These are phyloP conservation scores for Ahaetulla prasina DNA, from an alignment of 2,113 vertebrate genomes.

Conservation along the genomic window DNA sequence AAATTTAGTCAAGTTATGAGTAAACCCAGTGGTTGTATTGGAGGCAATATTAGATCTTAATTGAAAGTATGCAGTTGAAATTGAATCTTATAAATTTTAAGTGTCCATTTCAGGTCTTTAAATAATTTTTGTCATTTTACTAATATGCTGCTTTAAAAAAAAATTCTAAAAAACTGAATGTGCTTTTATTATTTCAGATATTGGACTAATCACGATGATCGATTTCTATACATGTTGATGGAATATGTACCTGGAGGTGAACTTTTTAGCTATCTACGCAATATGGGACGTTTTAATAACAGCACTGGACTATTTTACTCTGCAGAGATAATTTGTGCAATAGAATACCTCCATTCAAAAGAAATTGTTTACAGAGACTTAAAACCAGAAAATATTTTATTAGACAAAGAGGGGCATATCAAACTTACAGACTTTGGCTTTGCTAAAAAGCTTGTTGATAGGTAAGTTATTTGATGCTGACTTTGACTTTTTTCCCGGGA, in stretches of 20 bases:
- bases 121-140: neutral
- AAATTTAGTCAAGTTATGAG: neutral
- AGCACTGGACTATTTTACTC: constrained; percentile 84
- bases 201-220: constrained; percentile 89
- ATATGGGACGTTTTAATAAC: constrained; percentile 87
- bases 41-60: neutral
- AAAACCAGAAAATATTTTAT: constrained; percentile 94
- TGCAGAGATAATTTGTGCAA: constrained; percentile 86
- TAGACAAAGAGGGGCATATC: constrained; percentile 91
- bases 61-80: neutral
- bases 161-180: neutral
- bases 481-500: neutral
- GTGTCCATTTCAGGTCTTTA: neutral
- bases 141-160: constrained; percentile 14
- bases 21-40: neutral
- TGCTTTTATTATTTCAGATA: constrained; percentile 70
- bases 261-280: constrained; percentile 90
- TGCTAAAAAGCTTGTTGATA: constrained; percentile 90
- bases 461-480: constrained; percentile 64
- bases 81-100: neutral
- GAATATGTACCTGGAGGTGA: constrained; percentile 90
- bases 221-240: constrained; percentile 93
- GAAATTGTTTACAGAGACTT: constrained; percentile 92
- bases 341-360: constrained; percentile 90
- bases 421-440: constrained; percentile 95